Evolutionary conservation across 2,797 vertebrate species (phyloP), one percentile per base, ranked within the genome.

Genomic region (Esox lucius): DNA sequence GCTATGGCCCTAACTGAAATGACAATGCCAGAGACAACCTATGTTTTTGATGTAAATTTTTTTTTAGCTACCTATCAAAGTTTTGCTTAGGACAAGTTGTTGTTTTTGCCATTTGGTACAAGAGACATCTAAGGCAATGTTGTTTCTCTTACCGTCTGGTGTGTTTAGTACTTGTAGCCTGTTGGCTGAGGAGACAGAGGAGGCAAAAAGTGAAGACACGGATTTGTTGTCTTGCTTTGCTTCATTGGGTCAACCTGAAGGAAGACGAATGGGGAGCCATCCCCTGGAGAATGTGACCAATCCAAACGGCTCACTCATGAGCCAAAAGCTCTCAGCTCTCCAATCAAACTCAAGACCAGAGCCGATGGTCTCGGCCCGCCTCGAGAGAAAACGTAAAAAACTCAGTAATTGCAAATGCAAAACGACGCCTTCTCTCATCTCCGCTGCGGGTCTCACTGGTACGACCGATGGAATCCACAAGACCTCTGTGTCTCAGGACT

Each of bases 391-490:
- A 42, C 39, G 5, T 6, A 46, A 24, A 24, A 13, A 61, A 61
- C 61, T 22, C 9, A 61, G 1, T 24, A 61, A 61, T 11, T 4
- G 11, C 48, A 61, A 59, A 28, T 0, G 17, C 24, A 16, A 42
- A 51, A 1, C 46, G 0, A n/a, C 59, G 28, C 26, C 42, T 1
- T 51, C 9, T 13, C 35, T n/a, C 15, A 39, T 24, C n/a, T 35
- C 35, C 26, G 22, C 48, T 35, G 24, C 28, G 28, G 62, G 66
- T 72, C 46, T 26, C 31, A 62, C 16, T n/a, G 15, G 26, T 35
- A 22, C 31, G 68, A 42, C 3, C 2, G 28, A 24, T 61, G 22
- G 22, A 26, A 35, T 75, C 24, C 7, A 79, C 80, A 72, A 80
- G 67, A 73, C 15, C 16, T 62, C 0, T 28, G 17, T 48, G 51